Evolutionary conservation across 2,797 vertebrate species (phyloP).

Genomic region (Bryconaethiops microstoma): DNA sequence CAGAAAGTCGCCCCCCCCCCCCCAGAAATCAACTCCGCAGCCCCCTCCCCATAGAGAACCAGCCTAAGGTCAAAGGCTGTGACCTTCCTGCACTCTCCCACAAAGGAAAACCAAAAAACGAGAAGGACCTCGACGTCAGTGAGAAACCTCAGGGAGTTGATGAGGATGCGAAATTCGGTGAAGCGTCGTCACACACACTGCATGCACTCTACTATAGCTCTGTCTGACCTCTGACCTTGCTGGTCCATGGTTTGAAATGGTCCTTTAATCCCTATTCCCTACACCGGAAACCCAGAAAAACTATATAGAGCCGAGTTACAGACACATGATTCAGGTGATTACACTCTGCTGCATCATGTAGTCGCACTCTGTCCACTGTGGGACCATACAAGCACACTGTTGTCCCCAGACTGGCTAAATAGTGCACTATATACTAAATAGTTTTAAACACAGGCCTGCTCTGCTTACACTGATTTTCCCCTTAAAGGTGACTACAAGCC

Average conservation of each 20-base stretch:
- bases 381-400: too few species aligned
- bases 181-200: slow-evolving; percentile 60
- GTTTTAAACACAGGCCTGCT: too few species aligned
- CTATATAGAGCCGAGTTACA: background rate
- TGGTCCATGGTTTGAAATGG: background rate
- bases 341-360: too few species aligned
- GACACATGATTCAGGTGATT: too few species aligned
- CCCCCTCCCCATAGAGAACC: slow-evolving; percentile 49
- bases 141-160: slow-evolving; percentile 55
- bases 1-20: slow-evolving; percentile 60
- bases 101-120: slow-evolving; percentile 43
- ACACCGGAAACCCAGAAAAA: background rate
- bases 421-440: too few species aligned
- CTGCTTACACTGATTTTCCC: too few species aligned
- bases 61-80: slow-evolving; percentile 24
- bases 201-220: slow-evolving; percentile 29
- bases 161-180: slow-evolving; percentile 59
- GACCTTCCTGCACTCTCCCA: slow-evolving; percentile 34
- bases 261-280: background rate
- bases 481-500: too few species aligned
- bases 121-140: slow-evolving; percentile 44
- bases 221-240: slow-evolving; percentile 14
- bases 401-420: too few species aligned
- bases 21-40: background rate
- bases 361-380: too few species aligned